Percentiles rank a stretch among this genome's conserved stretches.
Evolutionary conservation across 2,888 invertebrate species (phyloP).

Genomic region (Dichetophora obliterata): DNA sequence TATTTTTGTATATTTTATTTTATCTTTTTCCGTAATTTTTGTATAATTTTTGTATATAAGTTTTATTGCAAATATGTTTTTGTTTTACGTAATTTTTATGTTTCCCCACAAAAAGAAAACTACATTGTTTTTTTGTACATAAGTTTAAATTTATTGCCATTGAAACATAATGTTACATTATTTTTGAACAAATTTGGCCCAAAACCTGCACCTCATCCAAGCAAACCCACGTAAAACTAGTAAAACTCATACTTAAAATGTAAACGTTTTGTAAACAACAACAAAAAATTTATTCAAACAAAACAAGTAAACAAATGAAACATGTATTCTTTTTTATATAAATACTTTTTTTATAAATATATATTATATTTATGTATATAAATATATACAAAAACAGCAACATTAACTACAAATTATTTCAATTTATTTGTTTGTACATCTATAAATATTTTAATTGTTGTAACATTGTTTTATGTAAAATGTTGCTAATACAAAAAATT

Average conservation of each 20-base stretch:
- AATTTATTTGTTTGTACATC: conserved; percentile 26
- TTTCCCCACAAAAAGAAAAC: conserved; percentile 16
- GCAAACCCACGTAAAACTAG: background rate
- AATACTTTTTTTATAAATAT: conserved; percentile 7
- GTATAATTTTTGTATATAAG: conserved; percentile 18
- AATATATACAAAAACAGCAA: too few species aligned
- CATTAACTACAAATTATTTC: conserved; percentile 37
- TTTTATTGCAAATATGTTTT: conserved; percentile 24
- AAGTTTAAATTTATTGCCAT: conserved; percentile 37
- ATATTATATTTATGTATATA: conserved; percentile 11
- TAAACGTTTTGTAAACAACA: conserved; percentile 23
- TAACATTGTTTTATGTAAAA: conserved; percentile 31
- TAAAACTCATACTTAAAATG: background rate
- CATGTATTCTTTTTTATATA: conserved; percentile 39
- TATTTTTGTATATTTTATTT: too few species aligned
- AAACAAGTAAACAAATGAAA: conserved; percentile 59
- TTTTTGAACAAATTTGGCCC: background rate
- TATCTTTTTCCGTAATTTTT: too few species aligned
- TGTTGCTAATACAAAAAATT: conserved; percentile 18
- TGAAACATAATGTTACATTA: conserved; percentile 29
- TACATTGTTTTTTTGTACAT: conserved; percentile 40
- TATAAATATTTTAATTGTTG: conserved; percentile 35
- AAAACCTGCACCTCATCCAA: background rate
- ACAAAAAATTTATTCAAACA: conserved; percentile 34
- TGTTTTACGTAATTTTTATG: conserved; percentile 15